Base-by-base conservation (phyloP, 2,113 vertebrate genomes). In the Falcunculus frontatus region DNA sequence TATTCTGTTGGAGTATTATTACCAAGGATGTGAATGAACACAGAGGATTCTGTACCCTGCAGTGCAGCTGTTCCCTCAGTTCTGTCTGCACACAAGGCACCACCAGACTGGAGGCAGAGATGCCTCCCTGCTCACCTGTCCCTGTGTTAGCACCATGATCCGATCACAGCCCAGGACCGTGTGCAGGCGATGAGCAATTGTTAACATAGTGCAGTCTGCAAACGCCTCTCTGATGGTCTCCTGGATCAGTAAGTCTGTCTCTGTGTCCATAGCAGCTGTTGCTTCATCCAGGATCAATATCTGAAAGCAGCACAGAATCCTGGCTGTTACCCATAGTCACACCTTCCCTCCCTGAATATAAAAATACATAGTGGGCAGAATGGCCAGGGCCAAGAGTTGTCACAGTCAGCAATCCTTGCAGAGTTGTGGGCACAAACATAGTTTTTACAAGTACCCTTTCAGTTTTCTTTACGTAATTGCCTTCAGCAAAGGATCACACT, bases 171-270 rank as follows among this genome's bases (percentile, higher is more conserved):
- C 98, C 90, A 99, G 98, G 52, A 99, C 99, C 0, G 99, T 99
- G 94, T 99, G 99, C 89, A 99, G 98, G 74, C 99, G 99, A 87
- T 99, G 99, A 79, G 99, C 99, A 29, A 99, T 99, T 15, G 99
- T 99, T 76, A 99, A 97, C 94, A 99, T 99, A 85, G 99, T 99
- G 97, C 99, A 99, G 94, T 98, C 98, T 33, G 97, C 97, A 94
- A 99, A 99, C 0, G 99, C 98, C 86, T 98, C 97, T 95, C 98
- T 97, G 95, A 99, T 98, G 55, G 99, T 99, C 94, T 99, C 98
- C 86, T 99, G 99, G 87, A 99, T 98, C 90, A 99, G 98, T 41
- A 98, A 94, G 60, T 99, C 99, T 2, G 99, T 99, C 97, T 99
- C 99, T 0, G 98, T 98, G 97, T 99, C 99, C 94, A 99, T 99